A percentile compares a stretch with the other conserved stretches of the same genome.
Evolutionary conservation across 2,888 invertebrate genomes (phyloP).

Genomic region (Leucophora obtusa): DNA sequence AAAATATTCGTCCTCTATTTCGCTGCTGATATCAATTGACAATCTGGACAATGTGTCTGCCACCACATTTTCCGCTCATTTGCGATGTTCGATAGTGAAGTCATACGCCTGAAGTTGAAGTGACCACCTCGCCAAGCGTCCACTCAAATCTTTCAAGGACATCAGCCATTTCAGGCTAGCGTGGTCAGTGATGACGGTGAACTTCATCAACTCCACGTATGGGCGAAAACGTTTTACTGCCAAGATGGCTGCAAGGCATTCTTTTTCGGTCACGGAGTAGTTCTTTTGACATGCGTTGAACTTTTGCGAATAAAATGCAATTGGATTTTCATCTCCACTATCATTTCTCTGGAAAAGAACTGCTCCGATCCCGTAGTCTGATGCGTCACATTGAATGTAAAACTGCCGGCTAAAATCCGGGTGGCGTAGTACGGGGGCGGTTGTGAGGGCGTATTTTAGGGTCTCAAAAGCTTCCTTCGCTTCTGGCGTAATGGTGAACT

Average conservation of each 20-base stretch:
- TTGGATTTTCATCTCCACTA: not conserved
- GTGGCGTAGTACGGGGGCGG: not conserved
- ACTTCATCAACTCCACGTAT: conserved; percentile 43
- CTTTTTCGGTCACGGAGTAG: conserved; percentile 45
- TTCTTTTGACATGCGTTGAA: conserved; percentile 19
- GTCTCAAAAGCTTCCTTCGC: conserved; percentile 21
- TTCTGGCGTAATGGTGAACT: conserved; percentile 12
- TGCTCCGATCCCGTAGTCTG: conserved; percentile 2
- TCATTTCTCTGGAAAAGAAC: conserved; percentile 22
- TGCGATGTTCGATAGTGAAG: conserved; percentile 23
- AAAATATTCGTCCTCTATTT: too few species aligned
- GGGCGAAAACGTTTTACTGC: conserved; percentile 26
- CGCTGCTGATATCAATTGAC: too few species aligned
- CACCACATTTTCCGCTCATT: conserved; percentile 26
- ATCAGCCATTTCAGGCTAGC: conserved; percentile 22
- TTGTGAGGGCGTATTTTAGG: conserved; percentile 15
- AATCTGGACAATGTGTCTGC: conserved; percentile 27
- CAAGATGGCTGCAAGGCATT: conserved; percentile 20
- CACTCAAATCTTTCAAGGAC: conserved; percentile 21
- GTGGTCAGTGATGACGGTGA: conserved; percentile 25
- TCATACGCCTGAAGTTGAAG: conserved; percentile 15
- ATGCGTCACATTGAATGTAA: conserved; percentile 33
- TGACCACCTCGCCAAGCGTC: conserved; percentile 23
- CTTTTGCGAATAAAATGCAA: conserved; percentile 17
- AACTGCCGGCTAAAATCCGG: conserved; percentile 17